Conservation (phyloP, 2,888 invertebrate genomes). For the Dorcus parallelipipedus region DNA sequence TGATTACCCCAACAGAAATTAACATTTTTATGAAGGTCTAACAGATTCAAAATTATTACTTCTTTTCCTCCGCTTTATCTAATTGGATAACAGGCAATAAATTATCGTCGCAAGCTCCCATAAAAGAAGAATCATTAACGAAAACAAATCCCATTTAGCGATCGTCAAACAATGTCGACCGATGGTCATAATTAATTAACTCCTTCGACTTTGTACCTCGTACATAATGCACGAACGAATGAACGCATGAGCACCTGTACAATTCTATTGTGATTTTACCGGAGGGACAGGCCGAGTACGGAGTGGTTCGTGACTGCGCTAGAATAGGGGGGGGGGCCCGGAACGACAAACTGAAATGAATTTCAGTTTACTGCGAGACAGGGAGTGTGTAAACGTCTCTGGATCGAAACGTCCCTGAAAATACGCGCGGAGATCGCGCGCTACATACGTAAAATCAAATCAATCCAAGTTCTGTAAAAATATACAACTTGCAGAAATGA, state of each 20-base stretch:
- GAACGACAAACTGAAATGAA: neutral
- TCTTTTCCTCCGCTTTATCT: too few species aligned
- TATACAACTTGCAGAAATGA: neutral
- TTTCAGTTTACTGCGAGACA: neutral
- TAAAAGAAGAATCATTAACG: neutral
- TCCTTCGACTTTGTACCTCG: neutral
- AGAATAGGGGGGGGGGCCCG: neutral
- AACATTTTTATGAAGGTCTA: too few species aligned
- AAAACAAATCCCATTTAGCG: neutral
- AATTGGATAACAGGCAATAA: too few species aligned
- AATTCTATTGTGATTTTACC: conserved; percentile 1
- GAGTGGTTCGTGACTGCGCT: neutral
- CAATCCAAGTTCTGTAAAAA: too few species aligned
- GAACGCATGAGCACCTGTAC: neutral
- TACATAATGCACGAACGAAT: neutral
- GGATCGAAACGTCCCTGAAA: neutral
- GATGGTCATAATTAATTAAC: neutral
- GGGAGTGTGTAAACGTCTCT: neutral
- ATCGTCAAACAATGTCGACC: neutral
- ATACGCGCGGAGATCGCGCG: neutral
- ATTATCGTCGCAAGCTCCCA: too few species aligned
- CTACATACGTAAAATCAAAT: too few species aligned
- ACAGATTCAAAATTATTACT: too few species aligned
- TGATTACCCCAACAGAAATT: too few species aligned
- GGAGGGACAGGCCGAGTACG: neutral